These are phyloP conservation scores for Apis cerana DNA, from an alignment of 1,140 invertebrate genomes.

Conservation along the genomic window DNA sequence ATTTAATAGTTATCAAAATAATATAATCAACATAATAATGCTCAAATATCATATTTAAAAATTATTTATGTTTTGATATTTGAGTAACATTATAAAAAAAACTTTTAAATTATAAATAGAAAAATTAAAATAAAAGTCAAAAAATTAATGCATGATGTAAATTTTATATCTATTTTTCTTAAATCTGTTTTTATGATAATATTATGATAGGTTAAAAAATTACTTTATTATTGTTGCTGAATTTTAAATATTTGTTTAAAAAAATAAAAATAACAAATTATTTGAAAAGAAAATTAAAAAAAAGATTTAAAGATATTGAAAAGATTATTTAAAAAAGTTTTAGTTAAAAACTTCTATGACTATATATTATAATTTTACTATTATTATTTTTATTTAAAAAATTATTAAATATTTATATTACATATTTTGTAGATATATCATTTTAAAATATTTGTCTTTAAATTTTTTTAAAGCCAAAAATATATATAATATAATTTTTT, in stretches of 20 bases:
- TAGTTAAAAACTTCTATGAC: background rate
- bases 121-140: too few species aligned
- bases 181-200: too few species aligned
- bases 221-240: background rate
- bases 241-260: background rate
- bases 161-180: too few species aligned
- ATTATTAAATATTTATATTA: background rate
- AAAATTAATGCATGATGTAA: too few species aligned
- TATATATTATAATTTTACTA: background rate
- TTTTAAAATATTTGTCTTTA: background rate
- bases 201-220: too few species aligned
- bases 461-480: too few species aligned
- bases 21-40: background rate
- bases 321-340: background rate
- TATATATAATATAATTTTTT: background rate
- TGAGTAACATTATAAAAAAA: background rate
- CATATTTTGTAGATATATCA: background rate
- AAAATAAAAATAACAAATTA: too few species aligned
- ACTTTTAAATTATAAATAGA: background rate
- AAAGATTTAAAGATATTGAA: background rate
- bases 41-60: background rate
- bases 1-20: background rate
- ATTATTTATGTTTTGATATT: too few species aligned
- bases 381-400: background rate
- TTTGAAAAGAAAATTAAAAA: too few species aligned